Base-by-base conservation (phyloP, 2,797 vertebrate genomes). In the Coracias cyanogaster region DNA sequence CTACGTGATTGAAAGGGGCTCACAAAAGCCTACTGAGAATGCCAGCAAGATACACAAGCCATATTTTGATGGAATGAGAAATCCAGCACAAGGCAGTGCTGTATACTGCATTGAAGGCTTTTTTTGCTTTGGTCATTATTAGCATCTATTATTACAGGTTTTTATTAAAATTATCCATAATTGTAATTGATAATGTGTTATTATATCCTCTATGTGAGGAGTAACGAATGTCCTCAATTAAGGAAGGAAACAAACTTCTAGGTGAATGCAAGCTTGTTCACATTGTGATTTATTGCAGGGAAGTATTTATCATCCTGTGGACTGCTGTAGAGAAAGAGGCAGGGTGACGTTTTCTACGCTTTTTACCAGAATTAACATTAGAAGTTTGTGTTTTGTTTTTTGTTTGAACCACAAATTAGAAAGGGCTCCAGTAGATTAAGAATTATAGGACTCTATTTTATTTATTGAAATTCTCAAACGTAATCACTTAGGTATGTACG, bases 101-200 rank as follows among this genome's bases (percentile, higher is more conserved):
- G 39, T 19, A 33, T 35, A 49, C 3, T 78, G 35, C 71, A 73
- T 3, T 79, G 69, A 89, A 93, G 57, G 61, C 71, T 89, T 81
- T 89, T 65, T 93, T 67, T 78, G 52, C 28, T 72, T 85, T 69
- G 33, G 70, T 83, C 60, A 78, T 77, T 66, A 62, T 66, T 76
- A 86, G 66, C 43, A 70, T 31, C 67, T 82, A 55, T 82, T 93
- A 90, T 90, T 86, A 77, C 71, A 65, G 64, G 10, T 7, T 90
- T 96, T 89, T 86, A 85, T 93, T 95, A 69, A 94, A 95, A 89
- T 91, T 73, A 83, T 49, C 85, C 58, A 77, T 85, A 85, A 93
- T 89, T 74, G 73, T 60, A 89, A 85, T 72, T 92, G 74, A 92
- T 86, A 90, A 72, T 11, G 43, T 13, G 15, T 84, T 93, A 86